Base-by-base conservation (phyloP, 1,140 invertebrate genomes). In the Diorhabda carinulata region DNA sequence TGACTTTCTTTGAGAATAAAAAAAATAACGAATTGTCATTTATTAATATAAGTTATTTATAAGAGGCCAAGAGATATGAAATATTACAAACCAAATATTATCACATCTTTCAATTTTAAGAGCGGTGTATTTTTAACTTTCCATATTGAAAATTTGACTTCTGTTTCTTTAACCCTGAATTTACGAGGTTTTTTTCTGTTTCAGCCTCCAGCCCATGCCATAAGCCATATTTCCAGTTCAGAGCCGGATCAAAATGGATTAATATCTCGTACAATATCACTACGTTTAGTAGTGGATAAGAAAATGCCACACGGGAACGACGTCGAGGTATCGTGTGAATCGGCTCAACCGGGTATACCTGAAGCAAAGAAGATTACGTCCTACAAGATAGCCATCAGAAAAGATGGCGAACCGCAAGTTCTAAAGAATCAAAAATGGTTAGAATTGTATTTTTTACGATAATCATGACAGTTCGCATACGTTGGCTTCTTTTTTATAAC, bases 341-440 rank as follows among this genome's bases (percentile, higher is more conserved):
- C 74, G 56, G 67, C 70, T 44, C 63, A 73, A 58, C 74, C 74
- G 40, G 74, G 74, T 45, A 69, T 76, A 40, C 72, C 74, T 3
- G 61, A 70, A 42, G 60, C 57, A 40, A 68, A 72, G 9, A 70
- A 74, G 60, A 59, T 42, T 42, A 72, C 67, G 10, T 70, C 67
- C 62, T 45, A 62, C 43, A 67, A 61, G 41, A 62, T 74, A 42
- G 41, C 66, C 47, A 10, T 64, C 41, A 67, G 68, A 42, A 44
- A 57, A 43, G 25, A 61, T n/a, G 60, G 65, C 8, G 62, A 61
- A 41, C 59, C 72, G 25, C 68, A 72, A 66, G 64, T 70, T 43
- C 66, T 70, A 44, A 70, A 70, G 58, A 70, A 70, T 52, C 69
- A 70, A 44, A 70, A 70, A 62, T 61, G 66, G 42, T 59, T 67